phyloP scores from a whole-genome alignment of 2,888 invertebrate genomes.

The Diaperis boleti region DNA sequence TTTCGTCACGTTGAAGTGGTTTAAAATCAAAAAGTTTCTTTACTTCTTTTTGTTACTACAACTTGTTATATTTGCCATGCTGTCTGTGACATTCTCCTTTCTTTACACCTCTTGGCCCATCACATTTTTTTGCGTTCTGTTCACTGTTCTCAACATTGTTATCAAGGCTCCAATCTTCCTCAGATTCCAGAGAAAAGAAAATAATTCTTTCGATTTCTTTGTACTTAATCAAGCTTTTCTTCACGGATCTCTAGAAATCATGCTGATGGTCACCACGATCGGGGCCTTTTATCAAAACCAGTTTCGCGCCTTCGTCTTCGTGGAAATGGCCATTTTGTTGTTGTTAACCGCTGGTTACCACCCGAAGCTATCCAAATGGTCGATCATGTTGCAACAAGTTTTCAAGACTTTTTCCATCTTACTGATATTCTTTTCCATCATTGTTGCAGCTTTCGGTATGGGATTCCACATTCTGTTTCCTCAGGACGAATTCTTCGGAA shows the following conservation, averaged over 20 bases:
- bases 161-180: conserved; percentile 19
- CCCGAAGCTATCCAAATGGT: conserved; percentile 39
- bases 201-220: not conserved
- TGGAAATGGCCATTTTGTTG: conserved; percentile 25
- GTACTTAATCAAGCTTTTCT: not conserved
- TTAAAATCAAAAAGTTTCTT: not conserved
- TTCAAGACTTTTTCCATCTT: conserved; percentile 32
- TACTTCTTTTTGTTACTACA: conserved; percentile 8
- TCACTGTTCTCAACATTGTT: conserved; percentile 5
- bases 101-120: not conserved
- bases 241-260: conserved; percentile 7
- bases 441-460: conserved; percentile 26
- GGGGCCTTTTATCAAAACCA: conserved; percentile 14
- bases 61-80: not conserved
- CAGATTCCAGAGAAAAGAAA: not conserved
- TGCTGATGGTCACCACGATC: conserved; percentile 10
- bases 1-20: conserved; percentile 35
- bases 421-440: conserved; percentile 26
- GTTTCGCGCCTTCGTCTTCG: conserved; percentile 35
- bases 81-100: not conserved
- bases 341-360: conserved; percentile 35
- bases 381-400: conserved; percentile 38
- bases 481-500: not conserved
- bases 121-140: not conserved
- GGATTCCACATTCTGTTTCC: conserved; percentile 32